These are phyloP conservation scores for Osmerus eperlanus DNA, from an alignment of 2,113 vertebrate species.

Conservation along the genomic window DNA sequence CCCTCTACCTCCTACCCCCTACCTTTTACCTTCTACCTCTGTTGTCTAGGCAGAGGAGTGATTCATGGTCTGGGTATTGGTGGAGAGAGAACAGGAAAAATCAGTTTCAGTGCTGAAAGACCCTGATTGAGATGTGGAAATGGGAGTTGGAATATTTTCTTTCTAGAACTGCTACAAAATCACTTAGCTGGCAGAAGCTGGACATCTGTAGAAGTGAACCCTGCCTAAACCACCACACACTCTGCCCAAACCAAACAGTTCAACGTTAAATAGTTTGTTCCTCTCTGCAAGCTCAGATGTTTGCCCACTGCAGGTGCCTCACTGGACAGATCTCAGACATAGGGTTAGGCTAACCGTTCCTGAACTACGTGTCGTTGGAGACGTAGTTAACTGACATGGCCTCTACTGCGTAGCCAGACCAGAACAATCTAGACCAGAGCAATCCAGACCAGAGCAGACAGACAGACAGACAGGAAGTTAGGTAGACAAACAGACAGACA, in stretches of 20 bases:
- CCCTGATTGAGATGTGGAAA: neutral
- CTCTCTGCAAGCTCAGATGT: slow-evolving; percentile 32
- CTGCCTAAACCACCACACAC: slow-evolving; percentile 19
- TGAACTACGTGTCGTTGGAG: no score
- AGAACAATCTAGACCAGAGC: no score
- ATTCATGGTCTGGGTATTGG: no score
- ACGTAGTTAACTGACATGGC: no score
- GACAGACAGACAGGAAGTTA: no score
- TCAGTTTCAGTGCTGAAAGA: neutral
- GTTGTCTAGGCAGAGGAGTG: no score
- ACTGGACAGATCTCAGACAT: slow-evolving; percentile 8
- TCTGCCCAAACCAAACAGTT: slow-evolving; percentile 38
- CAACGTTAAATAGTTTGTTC: slow-evolving; percentile 29
- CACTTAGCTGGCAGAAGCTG: neutral
- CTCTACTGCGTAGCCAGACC: no score
- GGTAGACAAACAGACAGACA: no score
- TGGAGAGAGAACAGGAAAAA: neutral
- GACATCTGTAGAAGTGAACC: neutral
- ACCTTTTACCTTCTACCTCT: no score
- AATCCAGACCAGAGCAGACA: no score
- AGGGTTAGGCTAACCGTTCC: no score
- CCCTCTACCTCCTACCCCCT: no score
- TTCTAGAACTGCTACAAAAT: neutral
- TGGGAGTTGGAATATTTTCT: neutral
- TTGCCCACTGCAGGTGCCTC: slow-evolving; percentile 42